Conservation (phyloP, 2,113 vertebrate species). For the Pandion haliaetus region DNA sequence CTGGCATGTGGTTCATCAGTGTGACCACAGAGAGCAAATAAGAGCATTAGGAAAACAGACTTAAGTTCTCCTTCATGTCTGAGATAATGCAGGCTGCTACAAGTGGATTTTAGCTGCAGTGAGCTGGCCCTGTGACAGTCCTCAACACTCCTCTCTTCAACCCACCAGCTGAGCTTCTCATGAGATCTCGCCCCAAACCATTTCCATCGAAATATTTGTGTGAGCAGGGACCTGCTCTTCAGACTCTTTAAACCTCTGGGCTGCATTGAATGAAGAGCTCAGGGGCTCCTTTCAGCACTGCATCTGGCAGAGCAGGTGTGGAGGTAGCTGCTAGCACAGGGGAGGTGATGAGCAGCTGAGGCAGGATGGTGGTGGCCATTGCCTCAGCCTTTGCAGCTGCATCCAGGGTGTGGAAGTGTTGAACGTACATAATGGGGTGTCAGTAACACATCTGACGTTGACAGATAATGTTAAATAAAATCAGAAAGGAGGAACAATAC, state of each 20-base stretch:
- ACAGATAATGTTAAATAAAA: not conserved
- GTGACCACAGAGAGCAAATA: not conserved
- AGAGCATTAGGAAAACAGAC: not conserved
- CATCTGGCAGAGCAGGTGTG: not conserved
- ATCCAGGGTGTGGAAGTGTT: not conserved
- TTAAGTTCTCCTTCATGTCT: not conserved
- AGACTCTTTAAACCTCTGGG: not conserved
- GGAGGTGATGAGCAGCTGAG: not conserved
- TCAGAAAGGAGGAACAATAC: not conserved
- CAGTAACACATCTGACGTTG: not conserved
- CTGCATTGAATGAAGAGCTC: not conserved
- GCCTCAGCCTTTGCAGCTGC: not conserved
- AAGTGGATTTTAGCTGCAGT: not conserved
- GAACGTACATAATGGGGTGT: rapidly evolving
- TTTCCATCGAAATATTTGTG: not conserved
- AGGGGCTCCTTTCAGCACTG: not conserved
- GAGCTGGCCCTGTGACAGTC: not conserved
- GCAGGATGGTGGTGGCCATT: not conserved
- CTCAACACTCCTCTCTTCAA: not conserved
- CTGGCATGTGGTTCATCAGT: not conserved
- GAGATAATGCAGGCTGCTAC: not conserved
- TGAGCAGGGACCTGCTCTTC: not conserved
- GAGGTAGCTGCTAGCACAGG: not conserved
- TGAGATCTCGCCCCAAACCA: not conserved
- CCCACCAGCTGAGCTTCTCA: not conserved